Conservation (phyloP, 2,797 vertebrate species). For the Brotula barbata region DNA sequence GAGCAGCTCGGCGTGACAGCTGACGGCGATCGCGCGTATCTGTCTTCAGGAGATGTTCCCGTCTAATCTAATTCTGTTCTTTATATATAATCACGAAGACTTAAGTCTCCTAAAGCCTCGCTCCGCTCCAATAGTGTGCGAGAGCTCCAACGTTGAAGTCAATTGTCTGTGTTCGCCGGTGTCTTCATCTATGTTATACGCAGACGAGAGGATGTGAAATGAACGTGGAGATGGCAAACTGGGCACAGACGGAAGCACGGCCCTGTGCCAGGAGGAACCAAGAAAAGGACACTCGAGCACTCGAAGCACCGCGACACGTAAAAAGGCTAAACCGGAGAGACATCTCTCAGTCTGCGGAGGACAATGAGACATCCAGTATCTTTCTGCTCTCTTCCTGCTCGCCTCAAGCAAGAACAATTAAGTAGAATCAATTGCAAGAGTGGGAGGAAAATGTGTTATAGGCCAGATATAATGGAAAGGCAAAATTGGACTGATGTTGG, state of each 20-base stretch:
- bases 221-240: neutral
- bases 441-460: conserved; percentile 23
- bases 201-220: neutral
- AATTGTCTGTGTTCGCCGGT: neutral
- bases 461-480: neutral
- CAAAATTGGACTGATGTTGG: conserved; percentile 9
- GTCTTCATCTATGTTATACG: conserved; percentile 4
- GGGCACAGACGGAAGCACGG: conserved; percentile 4
- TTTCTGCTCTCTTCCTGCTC: no score
- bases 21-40: neutral
- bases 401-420: no score
- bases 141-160: neutral
- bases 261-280: conserved; percentile 12
- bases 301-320: no score
- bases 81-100: conserved; percentile 9
- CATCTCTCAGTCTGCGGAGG: conserved; percentile 22
- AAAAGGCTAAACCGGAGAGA: conserved; percentile 14
- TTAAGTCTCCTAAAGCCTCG: conserved; percentile 1
- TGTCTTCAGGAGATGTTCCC: neutral
- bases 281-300: conserved; percentile 4
- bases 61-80: neutral
- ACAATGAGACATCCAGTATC: conserved; percentile 8
- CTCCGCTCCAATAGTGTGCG: neutral
- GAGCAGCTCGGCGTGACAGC: no score
- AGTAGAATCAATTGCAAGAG: conserved; percentile 5